Base-by-base conservation (phyloP, 2,888 invertebrate genomes). In the Caenorhabditis panamensis region DNA sequence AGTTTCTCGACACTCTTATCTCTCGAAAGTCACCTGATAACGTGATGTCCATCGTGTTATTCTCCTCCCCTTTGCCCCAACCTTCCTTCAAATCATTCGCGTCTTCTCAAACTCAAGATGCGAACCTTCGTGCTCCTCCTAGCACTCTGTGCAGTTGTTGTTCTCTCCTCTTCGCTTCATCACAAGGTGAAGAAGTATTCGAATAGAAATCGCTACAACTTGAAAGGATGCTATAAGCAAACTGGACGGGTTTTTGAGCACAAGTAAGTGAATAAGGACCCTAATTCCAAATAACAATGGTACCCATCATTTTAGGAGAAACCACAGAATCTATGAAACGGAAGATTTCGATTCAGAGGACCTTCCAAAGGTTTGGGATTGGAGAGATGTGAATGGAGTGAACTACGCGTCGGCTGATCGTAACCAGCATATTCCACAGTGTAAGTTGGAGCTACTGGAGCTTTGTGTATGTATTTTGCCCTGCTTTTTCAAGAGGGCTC, bases 361-460 rank as follows among this genome's bases (percentile, higher is more conserved):
- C 6, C 79, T 92, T 20, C 92, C 92, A n/a, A 82, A 87, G 20
- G 72, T 64, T 11, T 92, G 90, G 90, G 92, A 92, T 82, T 92
- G 92, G 92, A 87, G 92, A 81, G 91, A 92, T 85, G 88, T 91
- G 11, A 89, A 91, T 76, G 92, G 92, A 20, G 85, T 88, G 47
- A 92, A 92, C 86, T 92, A 91, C 82, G 91, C 87, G 28, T 92
- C 92, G 37, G 90, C 91, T 11, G 92, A 92, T 18, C 86, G 92
- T 63, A 92, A 92, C 81, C 92, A 92, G 82, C 92, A 92, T 84
- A 92, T 92, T 69, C 92, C 92, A 64, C 84, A 86, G 67, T 87
- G 86, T 86, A 41, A 71, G 83, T n/a, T n/a, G n/a, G n/a, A n/a
- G n/a, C n/a, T n/a, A n/a, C n/a, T n/a, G n/a, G n/a, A n/a, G n/a